Base-by-base conservation (phyloP, 2,113 vertebrate genomes). In the Aphyosemion australe region DNA sequence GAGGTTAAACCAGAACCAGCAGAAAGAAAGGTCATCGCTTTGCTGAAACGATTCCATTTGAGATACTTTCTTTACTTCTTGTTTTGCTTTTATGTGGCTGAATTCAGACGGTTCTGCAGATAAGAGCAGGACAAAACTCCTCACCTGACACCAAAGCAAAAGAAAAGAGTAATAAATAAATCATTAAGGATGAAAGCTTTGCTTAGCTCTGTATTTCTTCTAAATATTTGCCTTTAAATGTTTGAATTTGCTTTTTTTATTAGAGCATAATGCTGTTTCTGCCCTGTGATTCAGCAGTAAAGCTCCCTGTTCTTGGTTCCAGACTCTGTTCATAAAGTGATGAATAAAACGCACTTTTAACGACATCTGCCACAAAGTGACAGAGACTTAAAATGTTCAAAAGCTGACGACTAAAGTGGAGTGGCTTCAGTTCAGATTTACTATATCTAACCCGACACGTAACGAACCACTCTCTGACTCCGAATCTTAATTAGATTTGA, bases 401-500 rank as follows among this genome's bases (percentile, higher is more conserved):
- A 47, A 65, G 53, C 12, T 57, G 75, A 85, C 69, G 70, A 48
- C 60, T 43, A 41, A 69, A 81, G 69, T 66, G 61, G 65, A 63
- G 51, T 26, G 64, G 60, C 71, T 67, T 56, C 67, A 58, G 61
- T 74, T 45, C 7, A 60, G 65, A 63, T 62, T 57, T 20, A 31
- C 68, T 60, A 59, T 68, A 69, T 81, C 81, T 59, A 81, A 65
- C 77, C 54, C n/a, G n/a, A n/a, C n/a, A n/a, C n/a, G n/a, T 51
- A 62, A 75, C 45, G 0, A 76, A 69, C 65, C 66, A 49, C 63
- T 74, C 31, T 65, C 66, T 72, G 81, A 79, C 69, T 76, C 69
- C 49, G 59, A 73, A 76, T 69, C 71, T 65, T 79, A 75, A 85
- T 85, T 78, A 78, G 65, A 49, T 80, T 68, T 54, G 69, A 84